Evolutionary conservation across 2,113 vertebrate genomes (phyloP), one percentile per base, ranked within the genome.

Genomic region (Ctenomys sociabilis): DNA sequence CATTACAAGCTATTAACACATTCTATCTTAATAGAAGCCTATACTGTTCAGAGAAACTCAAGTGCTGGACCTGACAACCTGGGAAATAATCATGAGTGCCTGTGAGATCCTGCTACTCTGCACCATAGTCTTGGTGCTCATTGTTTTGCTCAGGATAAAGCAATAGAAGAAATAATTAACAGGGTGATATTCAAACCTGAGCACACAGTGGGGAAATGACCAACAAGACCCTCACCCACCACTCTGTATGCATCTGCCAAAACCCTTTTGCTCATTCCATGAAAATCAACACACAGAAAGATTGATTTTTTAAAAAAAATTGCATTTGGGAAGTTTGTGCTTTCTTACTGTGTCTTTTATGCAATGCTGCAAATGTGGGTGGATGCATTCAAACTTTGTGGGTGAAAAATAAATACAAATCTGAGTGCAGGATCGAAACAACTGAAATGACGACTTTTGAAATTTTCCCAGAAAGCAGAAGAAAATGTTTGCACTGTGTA

Each of bases 81-180:
- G 37, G n/a, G 21, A n/a, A 24, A 11, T 8, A 3, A 3, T 24
- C 0, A 1, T 40, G 37, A 40, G 37, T 26, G 66, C n/a, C n/a
- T 37, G n/a, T 22, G 68, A 72, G 68, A 37, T 22, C 19, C n/a
- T 21, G 17, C 16, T n/a, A 35, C 70, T 40, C 70, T 73, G 37
- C 9, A 26, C 10, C 7, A 10, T 73, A 37, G 3, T 37, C 21
- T 40, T 26, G 40, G 21, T 17, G 6, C n/a, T 72, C 7, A 10
- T 17, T 40, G 37, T 12, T 43, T 40, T 21, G 14, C 72, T 75
- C 11, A 26, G 72, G 24, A 40, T 75, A 19, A 24, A 24, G 14
- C 13, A 43, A 28, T 40, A 43, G 5, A 14, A 22, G 11, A 75
- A 21, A 24, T 43, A 11, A 2, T 43, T 13, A 75, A 75, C 21